Conservation (phyloP, 1,140 invertebrate genomes). For the Ylistrum balloti region DNA sequence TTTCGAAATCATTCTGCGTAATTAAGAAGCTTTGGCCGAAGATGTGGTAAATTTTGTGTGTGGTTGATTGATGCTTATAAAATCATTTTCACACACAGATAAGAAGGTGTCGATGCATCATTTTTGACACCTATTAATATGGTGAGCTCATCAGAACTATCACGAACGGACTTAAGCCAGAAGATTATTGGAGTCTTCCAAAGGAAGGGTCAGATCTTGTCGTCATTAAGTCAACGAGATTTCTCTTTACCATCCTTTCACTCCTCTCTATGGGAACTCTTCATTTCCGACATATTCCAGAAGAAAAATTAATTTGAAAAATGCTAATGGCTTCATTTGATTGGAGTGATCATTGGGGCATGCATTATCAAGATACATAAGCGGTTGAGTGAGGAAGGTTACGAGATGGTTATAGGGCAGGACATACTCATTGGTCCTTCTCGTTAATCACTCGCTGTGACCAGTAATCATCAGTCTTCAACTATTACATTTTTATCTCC, state of each 20-base stretch:
- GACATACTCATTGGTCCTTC: neutral
- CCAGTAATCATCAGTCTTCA: slow-evolving; percentile 26
- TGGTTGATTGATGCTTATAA: slow-evolving; percentile 27
- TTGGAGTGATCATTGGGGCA: slow-evolving; percentile 49
- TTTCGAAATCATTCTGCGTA: neutral
- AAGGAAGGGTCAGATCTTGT: slow-evolving; percentile 24
- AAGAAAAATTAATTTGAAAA: slow-evolving; percentile 63
- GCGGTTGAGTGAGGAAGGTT: neutral
- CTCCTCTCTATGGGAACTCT: neutral
- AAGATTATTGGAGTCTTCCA: neutral
- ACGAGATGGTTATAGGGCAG: neutral
- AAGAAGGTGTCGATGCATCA: slow-evolving; percentile 13
- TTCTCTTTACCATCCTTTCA: neutral
- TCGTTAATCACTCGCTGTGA: slow-evolving; percentile 14
- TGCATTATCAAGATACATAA: slow-evolving; percentile 28
- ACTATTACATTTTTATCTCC: slow-evolving; percentile 35
- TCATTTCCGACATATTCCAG: slow-evolving; percentile 59
- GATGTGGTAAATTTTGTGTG: neutral
- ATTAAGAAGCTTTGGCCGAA: neutral
- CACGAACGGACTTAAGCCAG: neutral
- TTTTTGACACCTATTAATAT: slow-evolving; percentile 40
- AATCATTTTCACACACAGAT: slow-evolving; percentile 31
- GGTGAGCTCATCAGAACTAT: neutral
- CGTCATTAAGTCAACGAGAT: slow-evolving; percentile 16
- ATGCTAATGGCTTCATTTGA: slow-evolving; percentile 52